Conservation (phyloP, 2,797 vertebrate species). For the Phylloscopus collybita region DNA sequence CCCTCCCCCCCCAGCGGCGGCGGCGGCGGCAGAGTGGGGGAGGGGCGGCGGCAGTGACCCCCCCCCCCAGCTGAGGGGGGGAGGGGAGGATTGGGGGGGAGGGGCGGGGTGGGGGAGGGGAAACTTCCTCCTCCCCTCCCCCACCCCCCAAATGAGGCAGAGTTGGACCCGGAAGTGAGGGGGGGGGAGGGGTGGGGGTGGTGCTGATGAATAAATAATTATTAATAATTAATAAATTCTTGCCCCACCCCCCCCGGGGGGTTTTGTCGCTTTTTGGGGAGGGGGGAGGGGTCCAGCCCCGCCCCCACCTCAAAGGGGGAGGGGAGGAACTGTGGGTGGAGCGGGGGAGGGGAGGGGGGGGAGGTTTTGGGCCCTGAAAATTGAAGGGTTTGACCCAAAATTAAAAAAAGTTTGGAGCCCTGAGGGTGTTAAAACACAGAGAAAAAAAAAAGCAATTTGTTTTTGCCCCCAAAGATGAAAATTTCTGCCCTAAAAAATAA, state of each 20-base stretch:
- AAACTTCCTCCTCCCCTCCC: no score
- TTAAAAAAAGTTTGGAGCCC: no score
- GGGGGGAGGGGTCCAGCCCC: background rate
- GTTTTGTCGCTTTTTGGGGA: background rate
- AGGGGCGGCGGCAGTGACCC: background rate
- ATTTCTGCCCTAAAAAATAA: background rate
- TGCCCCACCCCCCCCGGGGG: no score
- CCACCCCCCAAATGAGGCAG: background rate
- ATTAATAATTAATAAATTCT: background rate
- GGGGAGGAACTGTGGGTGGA: no score
- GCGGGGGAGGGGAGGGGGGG: background rate
- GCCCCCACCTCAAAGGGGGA: background rate
- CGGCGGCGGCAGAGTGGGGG: background rate
- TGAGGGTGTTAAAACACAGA: no score
- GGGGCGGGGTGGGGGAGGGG: background rate
- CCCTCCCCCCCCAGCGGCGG: background rate
- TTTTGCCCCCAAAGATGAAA: background rate
- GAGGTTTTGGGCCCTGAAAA: background rate
- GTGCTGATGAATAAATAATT: background rate
- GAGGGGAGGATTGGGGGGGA: background rate
- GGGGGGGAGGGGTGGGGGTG: background rate
- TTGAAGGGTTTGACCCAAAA: background rate
- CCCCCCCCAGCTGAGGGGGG: no score
- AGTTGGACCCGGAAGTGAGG: background rate
- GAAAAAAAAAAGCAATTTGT: no score